Evolutionary conservation across 1,140 invertebrate species (phyloP), one percentile per base, ranked within the genome.

Genomic region (Wiebesia pumilae): DNA sequence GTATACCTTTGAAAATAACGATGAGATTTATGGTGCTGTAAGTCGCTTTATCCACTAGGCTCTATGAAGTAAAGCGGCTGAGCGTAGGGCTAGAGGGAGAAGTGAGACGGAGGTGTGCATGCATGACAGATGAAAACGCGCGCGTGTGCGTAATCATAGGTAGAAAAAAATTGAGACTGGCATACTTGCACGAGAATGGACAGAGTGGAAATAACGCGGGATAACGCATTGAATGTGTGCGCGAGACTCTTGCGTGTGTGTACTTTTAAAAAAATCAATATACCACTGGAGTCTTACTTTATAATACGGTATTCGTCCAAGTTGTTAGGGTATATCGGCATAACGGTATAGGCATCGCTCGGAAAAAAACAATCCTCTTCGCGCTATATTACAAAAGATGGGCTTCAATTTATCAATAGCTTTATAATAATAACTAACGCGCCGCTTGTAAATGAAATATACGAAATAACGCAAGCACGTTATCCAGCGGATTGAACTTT

Each of bases 1-100:
- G 35, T 35, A 47, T 38, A 69, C 82, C 81, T 54, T 82, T 54
- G n/a, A 69, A 80, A 88, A 38, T 88, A 84, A 86, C 88, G 87
- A 33, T 65, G 87, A 89, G 84, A 24, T 89, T 89, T 89, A 89
- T 84, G 81, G 85, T 78, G 78, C 67, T 81, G 83, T 86, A 86
- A 85, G 86, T 85, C 43, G 40, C 83, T 77, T 83, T 77, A 83
- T 83, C 43, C 43, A 69, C 81, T 54, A 24, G 81, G 43, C 43
- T 81, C 58, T 75, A 79, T 58, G 47, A 54, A 58, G 21, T 54
- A 43, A 75, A 27, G 24, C 71, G 71, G 21, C 1, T 0, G 27
- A 43, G 14, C 1, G 27, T 10, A 10, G 3, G 40, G 33, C 21
- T 24, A n/a, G 69, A 73, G 14, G 35, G 35, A 33, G 9, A 43